A percentile compares a stretch with the other conserved stretches of the same genome.
Evolutionary conservation across 2,888 invertebrate genomes (phyloP).

Genomic region (Polietes domitor): DNA sequence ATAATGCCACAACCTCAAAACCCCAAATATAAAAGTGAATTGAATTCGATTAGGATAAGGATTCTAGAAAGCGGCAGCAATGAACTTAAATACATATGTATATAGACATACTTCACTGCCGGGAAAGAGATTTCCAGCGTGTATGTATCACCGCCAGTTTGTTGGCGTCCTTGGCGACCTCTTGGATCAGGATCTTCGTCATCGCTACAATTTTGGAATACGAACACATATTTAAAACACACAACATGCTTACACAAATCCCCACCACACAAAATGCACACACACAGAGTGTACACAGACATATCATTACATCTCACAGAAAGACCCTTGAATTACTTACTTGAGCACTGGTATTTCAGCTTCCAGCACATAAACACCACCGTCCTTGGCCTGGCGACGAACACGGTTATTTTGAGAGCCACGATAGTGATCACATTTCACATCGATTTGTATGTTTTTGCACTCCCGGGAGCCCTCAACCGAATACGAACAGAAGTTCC

Average conservation of each 20-base stretch:
- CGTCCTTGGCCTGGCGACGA: conserved; percentile 85
- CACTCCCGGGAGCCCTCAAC: conserved; percentile 91
- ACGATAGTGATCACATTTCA: conserved; percentile 92
- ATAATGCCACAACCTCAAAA: conserved; percentile 40
- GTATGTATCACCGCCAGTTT: conserved; percentile 90
- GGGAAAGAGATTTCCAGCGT: conserved; percentile 95
- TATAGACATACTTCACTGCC: conserved; percentile 90
- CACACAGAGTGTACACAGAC: conserved; percentile 40
- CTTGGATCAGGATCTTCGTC: conserved; percentile 73
- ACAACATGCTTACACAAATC: conserved; percentile 55
- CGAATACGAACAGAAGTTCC: conserved; percentile 97
- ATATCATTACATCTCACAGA: conserved; percentile 19
- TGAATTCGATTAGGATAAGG: conserved; percentile 3
- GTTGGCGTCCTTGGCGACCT: conserved; percentile 90
- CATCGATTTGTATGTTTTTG: conserved; percentile 93
- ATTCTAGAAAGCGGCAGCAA: conserved; percentile 56
- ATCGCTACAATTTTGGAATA: conserved; percentile 74
- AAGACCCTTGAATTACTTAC: conserved; percentile 83
- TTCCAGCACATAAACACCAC: conserved; percentile 91
- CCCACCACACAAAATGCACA: conserved; percentile 6
- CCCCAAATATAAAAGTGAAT: background rate
- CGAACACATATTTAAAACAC: conserved; percentile 54
- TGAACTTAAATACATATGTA: conserved; percentile 36
- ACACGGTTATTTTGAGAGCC: conserved; percentile 83
- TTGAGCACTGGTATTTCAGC: conserved; percentile 92